Percentiles rank a stretch among this genome's conserved stretches.
phyloP scores from a whole-genome alignment of 2,888 invertebrate species.

The Andricus quercusramuli region DNA sequence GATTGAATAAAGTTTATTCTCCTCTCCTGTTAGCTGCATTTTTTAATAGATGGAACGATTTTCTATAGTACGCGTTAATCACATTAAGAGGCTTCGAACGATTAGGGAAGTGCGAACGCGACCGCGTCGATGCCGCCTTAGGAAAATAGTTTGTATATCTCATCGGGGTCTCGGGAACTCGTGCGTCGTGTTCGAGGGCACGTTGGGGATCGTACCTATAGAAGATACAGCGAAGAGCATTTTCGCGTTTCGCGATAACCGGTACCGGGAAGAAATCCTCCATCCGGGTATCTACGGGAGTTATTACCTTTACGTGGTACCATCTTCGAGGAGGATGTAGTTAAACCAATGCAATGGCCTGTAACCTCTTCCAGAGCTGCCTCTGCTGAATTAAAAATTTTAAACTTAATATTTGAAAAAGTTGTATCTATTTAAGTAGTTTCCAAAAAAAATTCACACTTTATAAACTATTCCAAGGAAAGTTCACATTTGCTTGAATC shows the following conservation, averaged over 20 bases:
- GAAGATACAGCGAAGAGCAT: conserved; percentile 76
- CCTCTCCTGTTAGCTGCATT: neutral
- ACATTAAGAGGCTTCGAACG: neutral
- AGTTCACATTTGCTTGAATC: too few relatives aligned
- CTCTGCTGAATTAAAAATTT: neutral
- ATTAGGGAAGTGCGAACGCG: conserved; percentile 27
- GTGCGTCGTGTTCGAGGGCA: conserved; percentile 31
- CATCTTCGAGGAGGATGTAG: neutral
- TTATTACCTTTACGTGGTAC: conserved; percentile 48
- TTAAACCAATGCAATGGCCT: neutral
- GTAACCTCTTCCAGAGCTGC: neutral
- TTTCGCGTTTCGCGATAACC: conserved; percentile 77
- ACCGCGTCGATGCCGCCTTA: conserved; percentile 29
- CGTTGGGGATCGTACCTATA: conserved; percentile 30
- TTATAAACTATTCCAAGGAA: too few relatives aligned
- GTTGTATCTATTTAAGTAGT: neutral
- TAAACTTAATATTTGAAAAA: neutral
- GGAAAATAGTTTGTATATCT: conserved; percentile 40
- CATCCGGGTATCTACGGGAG: conserved; percentile 55
- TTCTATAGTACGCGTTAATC: neutral
- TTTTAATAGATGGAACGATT: conserved; percentile 14
- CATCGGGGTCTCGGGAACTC: conserved; percentile 28
- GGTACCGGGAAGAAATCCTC: conserved; percentile 52
- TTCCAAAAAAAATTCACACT: too few relatives aligned
- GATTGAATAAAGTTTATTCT: neutral